Evolutionary conservation across 2,888 invertebrate genomes (phyloP).

Genomic region (Caenorhabditis macrosperma): DNA sequence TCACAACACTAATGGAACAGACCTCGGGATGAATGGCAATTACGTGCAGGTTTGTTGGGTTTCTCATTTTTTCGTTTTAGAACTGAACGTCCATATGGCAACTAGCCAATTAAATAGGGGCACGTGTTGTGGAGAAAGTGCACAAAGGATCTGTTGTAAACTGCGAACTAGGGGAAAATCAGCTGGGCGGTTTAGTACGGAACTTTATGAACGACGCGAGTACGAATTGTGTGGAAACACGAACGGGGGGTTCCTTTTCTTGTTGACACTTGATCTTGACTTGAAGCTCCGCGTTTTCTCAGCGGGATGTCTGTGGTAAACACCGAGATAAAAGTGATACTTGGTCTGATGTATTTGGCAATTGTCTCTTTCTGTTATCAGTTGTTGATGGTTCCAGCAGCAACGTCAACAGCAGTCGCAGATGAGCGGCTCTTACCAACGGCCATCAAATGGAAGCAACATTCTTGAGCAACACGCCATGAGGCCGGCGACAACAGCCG

Average conservation of each 20-base stretch:
- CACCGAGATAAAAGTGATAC: conserved; percentile 25
- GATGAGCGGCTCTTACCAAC: conserved; percentile 52
- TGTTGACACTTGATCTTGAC: conserved; percentile 4
- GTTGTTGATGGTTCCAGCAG: conserved; percentile 53
- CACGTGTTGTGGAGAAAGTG: conserved; percentile 33
- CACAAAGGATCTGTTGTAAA: conserved; percentile 31
- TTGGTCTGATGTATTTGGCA: conserved; percentile 36
- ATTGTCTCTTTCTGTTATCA: conserved; percentile 33
- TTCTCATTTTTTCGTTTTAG: background rate
- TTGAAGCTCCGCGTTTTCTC: background rate
- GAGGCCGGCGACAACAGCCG: conserved; percentile 55
- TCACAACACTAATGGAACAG: background rate
- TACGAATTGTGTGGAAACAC: background rate
- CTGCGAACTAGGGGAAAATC: conserved; percentile 15
- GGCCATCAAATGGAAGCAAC: conserved; percentile 58
- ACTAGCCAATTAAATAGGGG: conserved; percentile 41
- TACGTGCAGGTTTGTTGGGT: conserved; percentile 25
- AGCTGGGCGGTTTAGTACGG: conserved; percentile 19
- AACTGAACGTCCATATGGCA: conserved; percentile 32
- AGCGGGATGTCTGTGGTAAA: conserved; percentile 3
- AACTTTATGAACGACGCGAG: conserved; percentile 5
- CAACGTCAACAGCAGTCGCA: conserved; percentile 53
- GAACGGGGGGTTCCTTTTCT: background rate
- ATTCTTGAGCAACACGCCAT: conserved; percentile 54
- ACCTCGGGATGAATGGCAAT: conserved; percentile 19